Evolutionary conservation across 2,113 vertebrate species (phyloP).

Genomic region (Halcyon senegalensis): DNA sequence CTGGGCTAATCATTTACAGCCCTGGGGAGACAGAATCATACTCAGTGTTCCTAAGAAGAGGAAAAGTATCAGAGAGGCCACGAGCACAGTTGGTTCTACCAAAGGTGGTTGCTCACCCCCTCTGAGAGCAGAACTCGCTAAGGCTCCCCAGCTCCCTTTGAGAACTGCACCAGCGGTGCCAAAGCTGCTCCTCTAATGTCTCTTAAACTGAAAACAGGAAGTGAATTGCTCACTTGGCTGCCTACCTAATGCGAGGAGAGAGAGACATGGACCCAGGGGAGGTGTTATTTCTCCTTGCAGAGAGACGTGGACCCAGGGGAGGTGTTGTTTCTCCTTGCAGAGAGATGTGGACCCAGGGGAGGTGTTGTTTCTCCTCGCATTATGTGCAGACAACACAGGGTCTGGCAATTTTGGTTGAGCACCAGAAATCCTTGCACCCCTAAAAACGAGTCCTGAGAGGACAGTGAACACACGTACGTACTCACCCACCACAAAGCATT

Average conservation of each 20-base stretch:
- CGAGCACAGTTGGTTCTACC: not conserved
- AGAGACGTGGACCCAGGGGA: not conserved
- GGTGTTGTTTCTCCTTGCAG: not conserved
- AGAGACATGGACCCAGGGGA: not conserved
- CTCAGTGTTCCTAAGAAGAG: not conserved
- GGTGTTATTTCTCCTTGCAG: not conserved
- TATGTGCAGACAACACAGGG: not conserved
- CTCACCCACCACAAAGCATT: accelerated
- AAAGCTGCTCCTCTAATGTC: not conserved
- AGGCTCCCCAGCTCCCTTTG: not conserved
- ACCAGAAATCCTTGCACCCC: not conserved
- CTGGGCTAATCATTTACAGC: not conserved
- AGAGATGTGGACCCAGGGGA: not conserved
- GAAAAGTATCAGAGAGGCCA: not conserved
- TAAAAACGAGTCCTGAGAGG: not conserved
- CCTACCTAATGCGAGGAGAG: not conserved
- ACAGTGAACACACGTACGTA: not conserved
- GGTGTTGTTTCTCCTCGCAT: not conserved
- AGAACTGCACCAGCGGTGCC: not conserved
- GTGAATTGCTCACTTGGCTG: constrained; percentile 17
- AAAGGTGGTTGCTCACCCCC: not conserved
- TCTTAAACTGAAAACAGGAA: constrained; percentile 20
- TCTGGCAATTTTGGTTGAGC: not conserved
- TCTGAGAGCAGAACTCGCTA: not conserved
- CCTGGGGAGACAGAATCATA: not conserved